A percentile compares a stretch with the other conserved stretches of the same genome.
These are phyloP conservation scores for Rhagoletis zephyria DNA, from an alignment of 1,140 invertebrate genomes.

Conservation along the genomic window DNA sequence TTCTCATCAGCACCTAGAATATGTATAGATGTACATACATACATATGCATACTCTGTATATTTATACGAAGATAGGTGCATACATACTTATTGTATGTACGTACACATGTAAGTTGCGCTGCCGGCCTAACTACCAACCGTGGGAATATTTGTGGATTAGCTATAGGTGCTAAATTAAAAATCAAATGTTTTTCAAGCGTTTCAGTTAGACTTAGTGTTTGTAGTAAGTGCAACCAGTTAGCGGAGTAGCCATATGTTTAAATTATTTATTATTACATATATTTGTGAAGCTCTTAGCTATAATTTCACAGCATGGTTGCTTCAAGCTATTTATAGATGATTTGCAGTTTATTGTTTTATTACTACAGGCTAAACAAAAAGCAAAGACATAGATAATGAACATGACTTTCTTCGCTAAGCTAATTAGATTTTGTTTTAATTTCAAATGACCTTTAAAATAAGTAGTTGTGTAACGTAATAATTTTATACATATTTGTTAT, in stretches of 20 bases:
- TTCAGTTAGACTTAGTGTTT: neutral
- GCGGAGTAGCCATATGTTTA: neutral
- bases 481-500: no score
- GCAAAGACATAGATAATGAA: neutral
- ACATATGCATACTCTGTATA: neutral
- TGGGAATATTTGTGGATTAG: constrained; percentile 31
- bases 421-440: neutral
- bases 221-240: neutral
- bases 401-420: neutral
- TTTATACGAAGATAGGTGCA: neutral
- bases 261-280: constrained; percentile 6
- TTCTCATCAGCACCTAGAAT: constrained; percentile 34
- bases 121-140: neutral
- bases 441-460: neutral
- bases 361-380: neutral
- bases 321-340: neutral
- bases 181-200: constrained; percentile 14
- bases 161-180: constrained; percentile 35
- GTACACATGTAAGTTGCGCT: neutral
- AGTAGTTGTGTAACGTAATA: neutral
- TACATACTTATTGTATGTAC: neutral
- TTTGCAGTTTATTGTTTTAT: constrained; percentile 11
- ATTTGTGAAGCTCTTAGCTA: neutral
- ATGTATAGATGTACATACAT: neutral
- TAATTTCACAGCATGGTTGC: neutral